These are phyloP conservation scores for Monoplex corrugatus DNA, from an alignment of 2,888 invertebrate genomes.

Conservation along the genomic window DNA sequence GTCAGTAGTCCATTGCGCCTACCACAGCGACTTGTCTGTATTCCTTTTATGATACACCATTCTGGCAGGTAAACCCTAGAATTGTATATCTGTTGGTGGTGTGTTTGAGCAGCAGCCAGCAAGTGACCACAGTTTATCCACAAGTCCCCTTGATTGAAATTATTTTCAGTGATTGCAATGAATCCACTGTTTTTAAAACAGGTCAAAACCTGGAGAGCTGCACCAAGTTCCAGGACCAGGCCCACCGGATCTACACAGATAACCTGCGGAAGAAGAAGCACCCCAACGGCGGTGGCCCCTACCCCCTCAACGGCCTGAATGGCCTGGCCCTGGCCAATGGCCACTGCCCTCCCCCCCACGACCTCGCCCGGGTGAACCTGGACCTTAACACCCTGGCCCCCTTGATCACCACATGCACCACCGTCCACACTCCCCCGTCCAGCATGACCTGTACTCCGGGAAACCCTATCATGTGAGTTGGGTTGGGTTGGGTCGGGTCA, in stretches of 20 bases:
- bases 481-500: no score
- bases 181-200: no score
- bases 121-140: no score
- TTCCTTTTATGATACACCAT: no score
- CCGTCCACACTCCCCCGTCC: not conserved
- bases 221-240: constrained; percentile 70
- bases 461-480: constrained; percentile 38
- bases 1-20: no score
- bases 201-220: constrained; percentile 68
- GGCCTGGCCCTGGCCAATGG: constrained; percentile 68
- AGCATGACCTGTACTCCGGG: not conserved
- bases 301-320: constrained; percentile 66
- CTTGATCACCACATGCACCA: constrained; percentile 28
- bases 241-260: constrained; percentile 70
- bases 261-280: constrained; percentile 73
- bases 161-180: no score
- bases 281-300: constrained; percentile 68
- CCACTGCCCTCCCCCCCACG: constrained; percentile 63
- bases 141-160: no score
- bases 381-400: constrained; percentile 69
- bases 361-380: constrained; percentile 71
- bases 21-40: no score
- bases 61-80: no score
- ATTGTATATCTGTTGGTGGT: no score
- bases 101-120: no score